These are phyloP conservation scores for Cotesia chilonis DNA, from an alignment of 1,140 invertebrate species.

Conservation along the genomic window DNA sequence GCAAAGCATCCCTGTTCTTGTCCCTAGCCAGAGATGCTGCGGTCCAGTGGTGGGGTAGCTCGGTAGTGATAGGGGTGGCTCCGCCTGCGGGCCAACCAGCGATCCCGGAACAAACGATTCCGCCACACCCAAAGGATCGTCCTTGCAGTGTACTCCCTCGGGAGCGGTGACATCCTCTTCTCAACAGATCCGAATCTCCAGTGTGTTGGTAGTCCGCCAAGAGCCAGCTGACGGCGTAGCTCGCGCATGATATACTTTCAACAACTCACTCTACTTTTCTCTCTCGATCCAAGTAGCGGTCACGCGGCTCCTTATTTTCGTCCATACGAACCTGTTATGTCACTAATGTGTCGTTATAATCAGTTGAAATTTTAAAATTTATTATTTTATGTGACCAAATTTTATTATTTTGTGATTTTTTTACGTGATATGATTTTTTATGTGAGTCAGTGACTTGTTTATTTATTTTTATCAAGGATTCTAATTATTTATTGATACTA, in stretches of 20 bases:
- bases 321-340: neutral
- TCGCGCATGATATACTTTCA: constrained; percentile 29
- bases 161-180: constrained; percentile 65
- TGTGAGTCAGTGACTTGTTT: too few species aligned
- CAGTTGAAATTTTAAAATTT: neutral
- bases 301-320: neutral
- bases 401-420: too few species aligned
- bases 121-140: constrained; percentile 63
- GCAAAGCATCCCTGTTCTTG: neutral
- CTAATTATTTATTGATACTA: too few species aligned
- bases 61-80: constrained; percentile 61
- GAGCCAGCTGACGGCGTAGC: constrained; percentile 62
- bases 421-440: too few species aligned
- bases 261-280: constrained; percentile 32
- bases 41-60: constrained; percentile 37
- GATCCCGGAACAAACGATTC: constrained; percentile 53
- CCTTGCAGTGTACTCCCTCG: constrained; percentile 51
- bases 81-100: constrained; percentile 65
- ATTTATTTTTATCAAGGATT: too few species aligned
- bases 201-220: constrained; percentile 57
- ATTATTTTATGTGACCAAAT: too few species aligned
- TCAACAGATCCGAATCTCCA: constrained; percentile 50
- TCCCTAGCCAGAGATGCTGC: constrained; percentile 49
- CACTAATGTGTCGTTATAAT: too few species aligned
- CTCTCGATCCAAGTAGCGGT: constrained; percentile 15